A percentile compares a stretch with the other conserved stretches of the same genome.
phyloP scores from a whole-genome alignment of 2,113 vertebrate species.

The Dolichotis patagonum region DNA sequence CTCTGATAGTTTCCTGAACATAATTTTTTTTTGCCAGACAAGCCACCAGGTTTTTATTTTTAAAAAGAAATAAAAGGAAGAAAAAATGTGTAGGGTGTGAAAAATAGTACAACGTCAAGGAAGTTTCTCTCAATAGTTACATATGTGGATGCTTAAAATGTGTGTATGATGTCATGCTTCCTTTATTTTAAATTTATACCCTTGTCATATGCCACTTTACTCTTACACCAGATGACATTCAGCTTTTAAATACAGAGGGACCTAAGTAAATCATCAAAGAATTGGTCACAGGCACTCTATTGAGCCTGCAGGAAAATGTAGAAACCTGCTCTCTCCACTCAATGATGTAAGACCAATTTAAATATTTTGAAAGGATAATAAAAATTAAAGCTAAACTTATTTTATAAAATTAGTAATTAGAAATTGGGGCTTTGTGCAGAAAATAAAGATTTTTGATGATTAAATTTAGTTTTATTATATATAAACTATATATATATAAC shows the following conservation, averaged over 20 bases:
- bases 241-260: slow-evolving; percentile 40
- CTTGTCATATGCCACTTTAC: background rate
- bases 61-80: background rate
- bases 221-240: slow-evolving; percentile 63
- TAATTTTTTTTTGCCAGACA: background rate
- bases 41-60: background rate
- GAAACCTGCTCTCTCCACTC: background rate
- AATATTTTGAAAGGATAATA: background rate
- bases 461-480: background rate
- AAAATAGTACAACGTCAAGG: slow-evolving; percentile 50
- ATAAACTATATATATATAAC: background rate
- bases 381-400: background rate
- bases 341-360: background rate
- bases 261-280: slow-evolving; percentile 61
- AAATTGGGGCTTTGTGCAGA: background rate
- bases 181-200: slow-evolving; percentile 19
- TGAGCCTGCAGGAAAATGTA: background rate
- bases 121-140: slow-evolving; percentile 20
- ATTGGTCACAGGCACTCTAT: background rate
- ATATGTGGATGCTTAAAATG: slow-evolving; percentile 29
- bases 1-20: slow-evolving; percentile 63
- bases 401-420: background rate
- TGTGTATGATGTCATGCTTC: background rate
- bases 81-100: background rate
- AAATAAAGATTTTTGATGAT: background rate